Percentiles rank a stretch among this genome's conserved stretches.
phyloP scores from a whole-genome alignment of 1,140 invertebrate genomes.

The Heterodera carotae region DNA sequence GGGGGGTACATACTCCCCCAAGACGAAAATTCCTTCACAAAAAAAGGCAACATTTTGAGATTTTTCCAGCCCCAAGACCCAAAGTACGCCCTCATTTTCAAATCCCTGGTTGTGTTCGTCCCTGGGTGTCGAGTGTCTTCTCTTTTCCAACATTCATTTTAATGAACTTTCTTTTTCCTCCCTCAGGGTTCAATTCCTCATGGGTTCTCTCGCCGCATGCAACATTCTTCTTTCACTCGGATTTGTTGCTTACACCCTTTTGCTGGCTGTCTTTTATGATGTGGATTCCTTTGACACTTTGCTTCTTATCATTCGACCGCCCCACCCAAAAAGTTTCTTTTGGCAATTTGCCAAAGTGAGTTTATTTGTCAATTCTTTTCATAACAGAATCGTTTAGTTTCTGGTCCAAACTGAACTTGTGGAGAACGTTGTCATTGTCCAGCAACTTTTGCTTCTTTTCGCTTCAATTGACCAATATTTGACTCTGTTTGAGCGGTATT shows the following conservation, averaged over 20 bases:
- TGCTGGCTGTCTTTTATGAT: constrained; percentile 50
- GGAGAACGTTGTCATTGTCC: constrained; percentile 37
- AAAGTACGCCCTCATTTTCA: too few species aligned
- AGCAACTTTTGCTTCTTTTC: constrained; percentile 44
- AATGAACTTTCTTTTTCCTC: constrained; percentile 16
- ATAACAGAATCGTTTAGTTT: constrained; percentile 33
- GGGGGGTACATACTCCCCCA: too few species aligned
- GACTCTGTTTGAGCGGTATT: constrained; percentile 40
- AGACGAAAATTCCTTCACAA: too few species aligned
- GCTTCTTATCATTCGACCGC: constrained; percentile 32
- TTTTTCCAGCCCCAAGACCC: too few species aligned
- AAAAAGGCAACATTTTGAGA: too few species aligned
- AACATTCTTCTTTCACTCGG: constrained; percentile 42
- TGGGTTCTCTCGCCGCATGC: constrained; percentile 46
- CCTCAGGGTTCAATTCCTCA: constrained; percentile 41
- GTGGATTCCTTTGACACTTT: constrained; percentile 49
- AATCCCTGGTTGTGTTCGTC: too few species aligned
- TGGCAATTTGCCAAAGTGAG: constrained; percentile 47
- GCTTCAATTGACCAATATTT: constrained; percentile 43
- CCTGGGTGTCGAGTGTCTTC: too few species aligned
- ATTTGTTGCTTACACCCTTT: constrained; percentile 46
- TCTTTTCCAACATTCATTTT: too few species aligned
- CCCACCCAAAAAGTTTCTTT: constrained; percentile 23
- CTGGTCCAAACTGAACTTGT: constrained; percentile 47
- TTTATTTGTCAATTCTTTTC: background rate